Conservation (phyloP, 2,888 invertebrate species). For the Rotaria sp. region DNA sequence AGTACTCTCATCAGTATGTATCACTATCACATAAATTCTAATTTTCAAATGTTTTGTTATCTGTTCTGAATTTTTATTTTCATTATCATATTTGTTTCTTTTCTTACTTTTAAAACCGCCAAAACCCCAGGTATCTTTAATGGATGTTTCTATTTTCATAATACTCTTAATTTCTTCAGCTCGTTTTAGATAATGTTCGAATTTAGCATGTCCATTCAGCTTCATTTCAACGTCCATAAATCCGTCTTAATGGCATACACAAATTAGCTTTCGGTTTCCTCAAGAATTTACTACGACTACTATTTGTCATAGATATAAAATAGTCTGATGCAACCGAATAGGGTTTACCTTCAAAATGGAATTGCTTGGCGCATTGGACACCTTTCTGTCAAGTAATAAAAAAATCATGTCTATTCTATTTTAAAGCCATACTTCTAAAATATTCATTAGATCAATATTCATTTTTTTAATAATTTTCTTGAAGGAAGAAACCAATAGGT, state of each 20-base stretch:
- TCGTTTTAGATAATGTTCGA: slow-evolving; percentile 84
- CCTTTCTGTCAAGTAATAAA: slow-evolving; percentile 71
- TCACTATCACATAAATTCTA: slow-evolving; percentile 64
- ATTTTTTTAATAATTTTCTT: not conserved
- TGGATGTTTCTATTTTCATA: slow-evolving; percentile 40
- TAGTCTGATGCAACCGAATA: slow-evolving; percentile 97
- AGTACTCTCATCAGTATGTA: too few species aligned
- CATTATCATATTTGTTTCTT: not conserved
- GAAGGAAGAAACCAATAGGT: too few species aligned
- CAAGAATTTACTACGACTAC: slow-evolving; percentile 58
- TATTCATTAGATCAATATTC: not conserved
- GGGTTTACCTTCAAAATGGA: slow-evolving; percentile 91
- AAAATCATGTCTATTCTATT: not conserved
- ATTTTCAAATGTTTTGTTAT: not conserved
- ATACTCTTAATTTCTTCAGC: slow-evolving; percentile 92
- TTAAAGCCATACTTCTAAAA: not conserved
- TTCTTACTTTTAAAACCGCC: not conserved
- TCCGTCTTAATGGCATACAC: slow-evolving; percentile 64
- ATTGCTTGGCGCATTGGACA: slow-evolving; percentile 94
- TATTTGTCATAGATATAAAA: slow-evolving; percentile 96
- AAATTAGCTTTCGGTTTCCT: not conserved
- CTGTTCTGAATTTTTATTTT: not conserved
- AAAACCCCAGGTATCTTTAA: slow-evolving; percentile 35
- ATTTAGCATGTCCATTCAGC: slow-evolving; percentile 87
- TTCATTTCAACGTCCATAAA: slow-evolving; percentile 93